Conservation (phyloP, 2,113 vertebrate species). For the Taurulus bubalis region DNA sequence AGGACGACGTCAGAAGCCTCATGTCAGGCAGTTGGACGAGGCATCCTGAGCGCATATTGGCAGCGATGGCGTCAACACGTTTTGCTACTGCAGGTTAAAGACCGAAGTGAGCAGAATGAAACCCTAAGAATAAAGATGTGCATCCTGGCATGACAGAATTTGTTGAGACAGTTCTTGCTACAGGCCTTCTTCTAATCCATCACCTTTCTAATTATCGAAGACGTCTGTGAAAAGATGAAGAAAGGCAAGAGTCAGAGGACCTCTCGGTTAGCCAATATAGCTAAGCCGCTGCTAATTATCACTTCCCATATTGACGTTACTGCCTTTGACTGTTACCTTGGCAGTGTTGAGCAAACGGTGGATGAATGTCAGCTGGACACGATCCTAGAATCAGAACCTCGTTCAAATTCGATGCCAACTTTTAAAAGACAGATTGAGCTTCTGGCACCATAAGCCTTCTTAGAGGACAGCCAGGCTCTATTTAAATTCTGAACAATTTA, state of each 20-base stretch:
- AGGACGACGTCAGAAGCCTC: slow-evolving; percentile 57
- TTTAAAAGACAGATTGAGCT: slow-evolving; percentile 56
- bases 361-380: slow-evolving; percentile 58
- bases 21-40: slow-evolving; percentile 56
- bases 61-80: slow-evolving; percentile 64
- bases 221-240: slow-evolving; percentile 48
- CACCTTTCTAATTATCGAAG: slow-evolving; percentile 40
- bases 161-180: slow-evolving; percentile 48
- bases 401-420: slow-evolving; percentile 54
- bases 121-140: slow-evolving; percentile 48
- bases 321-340: slow-evolving; percentile 69
- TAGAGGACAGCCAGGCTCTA: slow-evolving; percentile 33
- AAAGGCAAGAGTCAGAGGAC: slow-evolving; percentile 57
- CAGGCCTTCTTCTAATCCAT: slow-evolving; percentile 35
- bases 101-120: slow-evolving; percentile 49
- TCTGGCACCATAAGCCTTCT: slow-evolving; percentile 40
- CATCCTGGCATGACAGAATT: slow-evolving; percentile 50
- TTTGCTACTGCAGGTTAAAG: slow-evolving; percentile 56
- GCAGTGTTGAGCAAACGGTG: slow-evolving; percentile 64
- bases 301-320: slow-evolving; percentile 63
- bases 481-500: slow-evolving; percentile 41
- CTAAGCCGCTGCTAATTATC: slow-evolving; percentile 72
- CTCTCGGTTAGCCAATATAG: slow-evolving; percentile 57
- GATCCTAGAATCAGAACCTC: slow-evolving; percentile 50
- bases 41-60: slow-evolving; percentile 65